Evolutionary conservation across 2,797 vertebrate genomes (phyloP).

Genomic region (Bryconaethiops microstoma): DNA sequence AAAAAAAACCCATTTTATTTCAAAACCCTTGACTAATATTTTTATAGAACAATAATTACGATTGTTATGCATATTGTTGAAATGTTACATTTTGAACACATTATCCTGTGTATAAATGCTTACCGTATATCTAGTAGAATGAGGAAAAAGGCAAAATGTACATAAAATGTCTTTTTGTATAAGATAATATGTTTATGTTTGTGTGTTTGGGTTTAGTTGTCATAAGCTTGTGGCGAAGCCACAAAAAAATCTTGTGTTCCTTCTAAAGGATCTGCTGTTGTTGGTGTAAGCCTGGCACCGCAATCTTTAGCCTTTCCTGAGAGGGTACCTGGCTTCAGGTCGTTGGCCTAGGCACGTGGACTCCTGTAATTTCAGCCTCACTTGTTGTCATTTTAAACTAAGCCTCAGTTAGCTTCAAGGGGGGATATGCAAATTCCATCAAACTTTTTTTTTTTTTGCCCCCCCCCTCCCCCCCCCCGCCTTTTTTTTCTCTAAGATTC

Average conservation of each 20-base stretch:
- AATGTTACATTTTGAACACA: slow-evolving; percentile 67
- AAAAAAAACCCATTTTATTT: slow-evolving; percentile 59
- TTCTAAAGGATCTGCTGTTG: slow-evolving; percentile 57
- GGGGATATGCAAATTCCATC: slow-evolving; percentile 65
- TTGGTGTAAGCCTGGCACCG: slow-evolving; percentile 35
- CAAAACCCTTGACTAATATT: slow-evolving; percentile 58
- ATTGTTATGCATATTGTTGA: slow-evolving; percentile 63
- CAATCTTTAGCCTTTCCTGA: slow-evolving; percentile 36
- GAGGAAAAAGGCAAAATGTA: slow-evolving; percentile 61
- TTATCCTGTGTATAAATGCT: slow-evolving; percentile 67
- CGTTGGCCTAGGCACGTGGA: slow-evolving; percentile 27
- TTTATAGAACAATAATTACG: slow-evolving; percentile 58
- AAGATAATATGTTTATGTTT: slow-evolving; percentile 60
- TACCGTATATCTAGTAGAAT: slow-evolving; percentile 63
- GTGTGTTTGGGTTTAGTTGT: slow-evolving; percentile 60
- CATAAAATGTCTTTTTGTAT: slow-evolving; percentile 64
- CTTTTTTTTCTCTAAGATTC: slow-evolving; percentile 31
- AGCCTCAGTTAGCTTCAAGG: slow-evolving; percentile 56
- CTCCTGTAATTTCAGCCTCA: slow-evolving; percentile 52
- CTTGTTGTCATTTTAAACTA: slow-evolving; percentile 51
- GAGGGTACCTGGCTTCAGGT: slow-evolving; percentile 37
- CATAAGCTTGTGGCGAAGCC: slow-evolving; percentile 66
- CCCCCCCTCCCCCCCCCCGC: neutral
- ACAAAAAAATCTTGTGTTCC: slow-evolving; percentile 51
- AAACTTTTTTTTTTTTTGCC: slow-evolving; percentile 23